Evolutionary conservation across 2,113 vertebrate species (phyloP).

Genomic region (Empidonax traillii): DNA sequence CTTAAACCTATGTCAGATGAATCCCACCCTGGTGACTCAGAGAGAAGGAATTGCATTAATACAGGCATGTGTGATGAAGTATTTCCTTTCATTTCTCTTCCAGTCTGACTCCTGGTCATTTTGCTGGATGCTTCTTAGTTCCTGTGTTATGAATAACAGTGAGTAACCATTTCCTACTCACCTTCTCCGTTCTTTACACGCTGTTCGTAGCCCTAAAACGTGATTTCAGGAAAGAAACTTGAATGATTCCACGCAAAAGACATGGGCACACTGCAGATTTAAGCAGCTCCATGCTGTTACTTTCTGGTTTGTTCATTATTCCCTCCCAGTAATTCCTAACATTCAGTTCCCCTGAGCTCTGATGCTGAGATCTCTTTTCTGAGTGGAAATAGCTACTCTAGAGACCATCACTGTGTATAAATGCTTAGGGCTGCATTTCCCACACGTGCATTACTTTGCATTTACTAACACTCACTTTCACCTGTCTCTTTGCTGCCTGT

Average conservation of each 20-base stretch:
- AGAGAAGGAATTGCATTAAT: constrained; percentile 22
- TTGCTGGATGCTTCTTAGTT: not conserved
- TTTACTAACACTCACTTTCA: constrained; percentile 1
- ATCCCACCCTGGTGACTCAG: constrained; percentile 61
- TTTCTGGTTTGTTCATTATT: not conserved
- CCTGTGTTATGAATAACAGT: not conserved
- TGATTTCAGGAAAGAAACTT: not conserved
- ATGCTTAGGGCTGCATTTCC: not conserved
- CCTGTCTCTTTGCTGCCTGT: not conserved
- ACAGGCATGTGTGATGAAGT: not conserved
- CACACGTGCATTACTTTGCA: not conserved
- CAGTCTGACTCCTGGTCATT: not conserved
- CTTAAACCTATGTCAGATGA: not conserved
- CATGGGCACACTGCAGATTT: not conserved
- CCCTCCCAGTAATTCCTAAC: not conserved
- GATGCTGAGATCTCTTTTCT: not conserved
- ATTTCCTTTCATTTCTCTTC: constrained; percentile 54
- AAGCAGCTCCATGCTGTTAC: not conserved
- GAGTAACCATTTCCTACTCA: not conserved
- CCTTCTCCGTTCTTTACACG: not conserved
- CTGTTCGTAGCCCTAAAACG: not conserved
- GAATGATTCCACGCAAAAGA: not conserved
- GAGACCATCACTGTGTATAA: not conserved
- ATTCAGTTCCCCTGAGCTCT: constrained; percentile 3
- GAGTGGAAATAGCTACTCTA: constrained; percentile 5